phyloP scores from a whole-genome alignment of 2,888 invertebrate genomes.

The Agrenia bidenticulata region DNA sequence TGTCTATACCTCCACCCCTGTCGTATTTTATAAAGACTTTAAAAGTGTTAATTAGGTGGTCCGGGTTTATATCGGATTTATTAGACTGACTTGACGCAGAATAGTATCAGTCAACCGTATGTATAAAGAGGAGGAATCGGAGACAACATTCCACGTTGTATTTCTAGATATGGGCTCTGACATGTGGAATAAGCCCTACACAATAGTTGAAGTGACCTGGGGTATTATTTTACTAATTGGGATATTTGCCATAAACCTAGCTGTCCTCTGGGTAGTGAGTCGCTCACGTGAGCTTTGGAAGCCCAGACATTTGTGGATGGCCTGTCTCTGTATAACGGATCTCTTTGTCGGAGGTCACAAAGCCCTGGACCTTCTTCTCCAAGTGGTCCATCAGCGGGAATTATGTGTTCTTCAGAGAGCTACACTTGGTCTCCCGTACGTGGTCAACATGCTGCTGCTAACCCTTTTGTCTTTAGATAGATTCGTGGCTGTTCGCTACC shows the following conservation, averaged over 20 bases:
- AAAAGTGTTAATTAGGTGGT: too few species aligned
- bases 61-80: too few species aligned
- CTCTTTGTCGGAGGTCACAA: conserved; percentile 52
- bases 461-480: conserved; percentile 52
- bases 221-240: conserved; percentile 47
- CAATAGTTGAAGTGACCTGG: conserved; percentile 46
- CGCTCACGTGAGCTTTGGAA: conserved; percentile 52
- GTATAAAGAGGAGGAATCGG: conserved; percentile 7
- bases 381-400: conserved; percentile 37
- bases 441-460: conserved; percentile 51
- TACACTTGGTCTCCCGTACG: conserved; percentile 50
- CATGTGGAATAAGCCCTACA: conserved; percentile 33
- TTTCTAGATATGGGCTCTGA: neutral
- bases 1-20: too few species aligned
- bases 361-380: conserved; percentile 46
- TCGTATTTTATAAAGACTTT: too few species aligned
- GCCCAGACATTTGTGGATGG: conserved; percentile 53
- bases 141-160: neutral
- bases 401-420: conserved; percentile 43
- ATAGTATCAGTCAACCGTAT: neutral
- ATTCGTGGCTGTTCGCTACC: conserved; percentile 51
- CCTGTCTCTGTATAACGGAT: conserved; percentile 52
- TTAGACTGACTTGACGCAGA: too few species aligned
- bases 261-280: conserved; percentile 50
- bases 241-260: conserved; percentile 48